phyloP scores from a whole-genome alignment of 2,888 invertebrate genomes.

The Hydriomena furcata region DNA sequence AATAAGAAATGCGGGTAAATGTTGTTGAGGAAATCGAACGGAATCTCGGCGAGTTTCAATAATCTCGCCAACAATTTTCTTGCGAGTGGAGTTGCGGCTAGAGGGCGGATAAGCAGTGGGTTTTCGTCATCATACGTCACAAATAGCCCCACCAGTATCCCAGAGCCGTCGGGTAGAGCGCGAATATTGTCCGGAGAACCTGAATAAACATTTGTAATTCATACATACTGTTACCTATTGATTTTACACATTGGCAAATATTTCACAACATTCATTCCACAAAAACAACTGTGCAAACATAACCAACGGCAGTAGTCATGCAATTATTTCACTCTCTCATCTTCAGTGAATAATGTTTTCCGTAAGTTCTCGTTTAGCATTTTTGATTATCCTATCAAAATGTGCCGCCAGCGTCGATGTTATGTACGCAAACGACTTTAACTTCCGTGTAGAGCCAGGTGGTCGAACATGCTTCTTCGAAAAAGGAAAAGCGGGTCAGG shows the following conservation, averaged over 20 bases:
- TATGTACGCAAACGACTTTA: slow-evolving; percentile 61
- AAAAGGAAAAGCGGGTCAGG: slow-evolving; percentile 59
- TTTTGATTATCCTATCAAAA: slow-evolving; percentile 32
- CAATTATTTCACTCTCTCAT: not conserved
- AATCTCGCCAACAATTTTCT: slow-evolving; percentile 86
- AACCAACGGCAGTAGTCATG: not conserved
- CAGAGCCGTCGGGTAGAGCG: slow-evolving; percentile 84
- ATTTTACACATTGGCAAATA: not conserved
- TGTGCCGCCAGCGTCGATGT: slow-evolving; percentile 42
- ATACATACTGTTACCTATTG: too few relatives aligned
- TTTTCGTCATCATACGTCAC: slow-evolving; percentile 79
- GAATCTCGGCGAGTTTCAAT: slow-evolving; percentile 83
- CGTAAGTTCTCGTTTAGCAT: slow-evolving; percentile 14
- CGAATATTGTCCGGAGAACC: slow-evolving; percentile 87
- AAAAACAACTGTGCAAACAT: slow-evolving; percentile 40
- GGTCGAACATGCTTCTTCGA: slow-evolving; percentile 67
- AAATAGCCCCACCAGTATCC: slow-evolving; percentile 86
- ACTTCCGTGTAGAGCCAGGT: slow-evolving; percentile 68
- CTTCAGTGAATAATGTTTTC: slow-evolving; percentile 1
- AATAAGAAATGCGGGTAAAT: slow-evolving; percentile 86
- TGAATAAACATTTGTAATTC: slow-evolving; percentile 33
- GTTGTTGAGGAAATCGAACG: slow-evolving; percentile 85
- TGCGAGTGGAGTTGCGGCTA: slow-evolving; percentile 85
- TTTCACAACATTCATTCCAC: not conserved
- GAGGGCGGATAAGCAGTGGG: slow-evolving; percentile 79